Evolutionary conservation across 2,888 invertebrate genomes (phyloP), one percentile per base, ranked within the genome.

Genomic region (Brenthis hecate): DNA sequence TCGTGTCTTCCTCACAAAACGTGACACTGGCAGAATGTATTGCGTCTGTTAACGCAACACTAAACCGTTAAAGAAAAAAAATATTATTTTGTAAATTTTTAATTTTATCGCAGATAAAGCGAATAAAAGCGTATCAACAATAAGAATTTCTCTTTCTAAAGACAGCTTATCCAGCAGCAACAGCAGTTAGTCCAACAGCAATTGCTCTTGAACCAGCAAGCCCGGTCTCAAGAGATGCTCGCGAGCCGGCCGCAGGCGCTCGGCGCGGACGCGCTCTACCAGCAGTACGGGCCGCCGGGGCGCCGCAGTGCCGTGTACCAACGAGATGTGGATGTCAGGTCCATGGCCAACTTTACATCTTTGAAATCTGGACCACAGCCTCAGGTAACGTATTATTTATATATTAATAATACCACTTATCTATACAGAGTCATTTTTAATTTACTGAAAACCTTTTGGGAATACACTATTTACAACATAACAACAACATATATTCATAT

Each of bases 221-320:
- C 93, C 4, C 87, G 94, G 74, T 94, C 94, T 6, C 94, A 94
- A 73, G 94, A 94, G 81, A 92, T 94, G 88, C 80, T 94, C 60
- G 88, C 93, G 3, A 85, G 91, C 8, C 80, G 89, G 36, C 85
- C 82, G 0, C 90, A 90, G 62, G 89, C 92, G 1, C 76, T 93
- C 8, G 93, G 93, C 0, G 88, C 92, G 19, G 93, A 93, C 74
- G 90, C 91, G 0, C 74, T 93, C 23, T 93, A 93, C 77, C 93
- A 93, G 73, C 93, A 92, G 72, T 92, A 92, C 28, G 92, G 92
- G 3, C 89, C 88, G 2, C 91, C 91, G 0, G 92, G 92, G 0
- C 76, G 92, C 28, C 77, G 92, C 19, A 92, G 92, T 70, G 91
- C 92, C 0, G 74, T 92, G 43, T 92, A 92, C 75, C 92, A 92